A percentile compares a stretch with the other conserved stretches of the same genome.
These are phyloP conservation scores for Drosophila mimetica DNA, from an alignment of 2,888 invertebrate species.

Conservation along the genomic window DNA sequence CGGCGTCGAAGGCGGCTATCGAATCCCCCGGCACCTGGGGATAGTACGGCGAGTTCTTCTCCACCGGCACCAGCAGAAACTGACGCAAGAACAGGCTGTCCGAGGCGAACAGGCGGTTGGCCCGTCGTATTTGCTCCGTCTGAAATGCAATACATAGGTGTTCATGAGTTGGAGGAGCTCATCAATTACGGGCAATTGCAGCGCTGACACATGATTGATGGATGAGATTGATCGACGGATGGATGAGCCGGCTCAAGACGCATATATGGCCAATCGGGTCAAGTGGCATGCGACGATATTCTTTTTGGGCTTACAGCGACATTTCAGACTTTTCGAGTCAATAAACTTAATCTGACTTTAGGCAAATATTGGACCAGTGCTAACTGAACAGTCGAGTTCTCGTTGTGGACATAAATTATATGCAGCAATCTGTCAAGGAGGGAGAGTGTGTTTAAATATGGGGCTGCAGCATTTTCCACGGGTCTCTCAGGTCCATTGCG, in stretches of 20 bases:
- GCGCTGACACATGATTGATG: conserved; percentile 48
- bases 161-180: conserved; percentile 20
- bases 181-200: conserved; percentile 48
- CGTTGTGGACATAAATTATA: conserved; percentile 53
- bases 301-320: neutral
- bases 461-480: conserved; percentile 49
- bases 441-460: conserved; percentile 32
- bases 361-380: conserved; percentile 39
- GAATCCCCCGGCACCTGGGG: conserved; percentile 84
- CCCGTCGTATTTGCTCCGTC: conserved; percentile 97
- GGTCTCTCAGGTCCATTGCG: neutral
- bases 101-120: conserved; percentile 95
- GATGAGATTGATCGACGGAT: conserved; percentile 52
- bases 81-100: conserved; percentile 97
- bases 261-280: conserved; percentile 37
- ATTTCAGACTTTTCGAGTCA: conserved; percentile 29
- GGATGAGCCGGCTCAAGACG: conserved; percentile 12
- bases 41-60: conserved; percentile 87
- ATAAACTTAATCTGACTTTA: conserved; percentile 25
- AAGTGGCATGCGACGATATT: conserved; percentile 12
- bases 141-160: conserved; percentile 82
- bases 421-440: conserved; percentile 54
- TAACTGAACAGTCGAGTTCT: conserved; percentile 19
- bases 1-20: conserved; percentile 50
- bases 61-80: conserved; percentile 93